Evolutionary conservation across 2,888 invertebrate species (phyloP), one percentile per base, ranked within the genome.

Genomic region (Xestoiulus laeticollis): DNA sequence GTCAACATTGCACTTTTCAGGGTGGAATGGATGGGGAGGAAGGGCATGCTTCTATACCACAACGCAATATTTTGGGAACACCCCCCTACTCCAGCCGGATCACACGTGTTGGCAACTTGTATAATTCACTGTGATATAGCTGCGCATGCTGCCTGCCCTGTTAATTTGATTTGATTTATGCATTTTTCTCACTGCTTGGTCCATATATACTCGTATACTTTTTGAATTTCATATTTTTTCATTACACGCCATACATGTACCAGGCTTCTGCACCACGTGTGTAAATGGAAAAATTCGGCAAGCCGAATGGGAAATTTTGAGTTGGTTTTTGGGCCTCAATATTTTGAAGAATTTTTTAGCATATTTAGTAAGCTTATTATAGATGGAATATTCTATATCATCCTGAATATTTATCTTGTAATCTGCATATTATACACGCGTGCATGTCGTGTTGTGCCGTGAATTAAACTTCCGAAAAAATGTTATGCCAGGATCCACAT

Each of bases 1-100:
- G 68, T 68, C 68, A 68, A 68, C 68, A 68, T 68, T 68, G 68
- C 68, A 68, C 68, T 68, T 68, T 26, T 68, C 22, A 68, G 68
- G 68, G 68, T 6, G 68, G 68, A 26, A 16, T 8, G 10, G 48
- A 16, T 4, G 48, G 26, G 68, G 26, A 6, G 22, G 68, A 26
- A 59, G 22, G 68, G 68, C n/a, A 59, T 5, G 59, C 4, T 19
- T 48, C 16, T 68, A 59, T n/a, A 68, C 68, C 68, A 26, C 68
- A 48, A 48, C 48, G 48, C 48, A 48, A 48, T 48, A 48, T 48
- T 48, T 48, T 48, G 48, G 48, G 14, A 48, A 48, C 48, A 48
- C 48, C 48, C 48, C 48, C 19, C 48, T 48, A 48, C 48, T 48
- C 48, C 48, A 48, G 48, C 48, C 48, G 48, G 48, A 48, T 48